Base-by-base conservation (phyloP, 2,888 invertebrate species). In the Theretra japonica region DNA sequence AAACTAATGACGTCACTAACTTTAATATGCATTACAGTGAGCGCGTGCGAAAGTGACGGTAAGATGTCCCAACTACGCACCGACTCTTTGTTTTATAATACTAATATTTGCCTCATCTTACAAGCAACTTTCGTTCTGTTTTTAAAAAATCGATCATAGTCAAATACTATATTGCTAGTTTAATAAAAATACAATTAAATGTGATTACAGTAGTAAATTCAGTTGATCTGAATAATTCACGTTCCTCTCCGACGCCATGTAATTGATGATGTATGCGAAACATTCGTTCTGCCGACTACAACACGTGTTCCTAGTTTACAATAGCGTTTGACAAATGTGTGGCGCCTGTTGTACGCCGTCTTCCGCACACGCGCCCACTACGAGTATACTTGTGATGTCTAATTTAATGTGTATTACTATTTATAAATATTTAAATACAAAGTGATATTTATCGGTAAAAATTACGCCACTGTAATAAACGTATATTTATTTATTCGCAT, bases 341-440 rank as follows among this genome's bases (percentile, higher is more conserved):
- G 53, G 53, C 53, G 53, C 53, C 53, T 53, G 62, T 19, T 28
- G 33, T 33, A 11, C 28, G 28, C 62, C 62, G 62, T n/a, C 33
- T n/a, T 6, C 33, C n/a, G n/a, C 33, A 69, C 1, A 28, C 28
- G 25, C n/a, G 59, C 28, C 30, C 33, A 30, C 25, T n/a, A n/a
- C n/a, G n/a, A n/a, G n/a, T n/a, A n/a, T n/a, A 28, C 30, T 33
- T 60, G n/a, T 60, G n/a, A 60, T 60, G 30, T 60, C n/a, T 60
- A n/a, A 60, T 33, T 33, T 30, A 19, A 60, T 33, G 28, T 48
- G 33, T 69, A 57, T 69, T 57, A 30, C 11, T 69, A 70, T 59
- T 70, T 33, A 48, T 60, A 58, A 58, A 28, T 41, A 58, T 15
- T 25, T 33, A 53, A n/a, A n/a, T n/a, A 53, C 4, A 8, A 41